Evolutionary conservation across 2,888 invertebrate species (phyloP).

Genomic region (Cheilosia vernalis): DNA sequence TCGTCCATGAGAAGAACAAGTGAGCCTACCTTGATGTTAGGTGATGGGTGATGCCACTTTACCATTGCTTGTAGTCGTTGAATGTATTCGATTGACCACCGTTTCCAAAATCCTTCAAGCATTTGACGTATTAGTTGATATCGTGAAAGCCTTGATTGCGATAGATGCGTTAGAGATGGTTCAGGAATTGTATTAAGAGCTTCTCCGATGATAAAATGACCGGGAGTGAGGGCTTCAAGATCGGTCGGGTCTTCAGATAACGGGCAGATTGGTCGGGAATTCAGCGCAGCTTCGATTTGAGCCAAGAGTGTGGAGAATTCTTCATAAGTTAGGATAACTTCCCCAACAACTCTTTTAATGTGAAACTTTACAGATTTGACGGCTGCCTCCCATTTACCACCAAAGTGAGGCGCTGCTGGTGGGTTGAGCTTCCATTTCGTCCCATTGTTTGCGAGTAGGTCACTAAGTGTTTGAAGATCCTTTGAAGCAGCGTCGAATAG

Average conservation of each 20-base stretch:
- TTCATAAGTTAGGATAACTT: slow-evolving; percentile 35
- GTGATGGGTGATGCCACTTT: slow-evolving; percentile 13
- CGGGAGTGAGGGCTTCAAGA: slow-evolving; percentile 75
- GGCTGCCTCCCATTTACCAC: slow-evolving; percentile 33
- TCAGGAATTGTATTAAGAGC: slow-evolving; percentile 4
- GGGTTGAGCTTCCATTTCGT: slow-evolving; percentile 77
- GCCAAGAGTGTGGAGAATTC: slow-evolving; percentile 42
- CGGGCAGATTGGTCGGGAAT: slow-evolving; percentile 62
- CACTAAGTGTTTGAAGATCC: slow-evolving; percentile 5
- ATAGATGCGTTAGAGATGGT: background rate
- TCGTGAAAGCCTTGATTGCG: slow-evolving; percentile 1
- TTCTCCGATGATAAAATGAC: slow-evolving; percentile 17
- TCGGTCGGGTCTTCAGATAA: slow-evolving; percentile 59
- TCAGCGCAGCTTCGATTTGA: slow-evolving; percentile 75
- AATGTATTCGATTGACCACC: slow-evolving; percentile 30
- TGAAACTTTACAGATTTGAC: slow-evolving; percentile 46
- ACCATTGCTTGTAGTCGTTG: slow-evolving; percentile 3
- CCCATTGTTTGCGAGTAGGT: slow-evolving; percentile 39
- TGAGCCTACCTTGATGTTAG: background rate
- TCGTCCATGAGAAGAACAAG: too few species aligned
- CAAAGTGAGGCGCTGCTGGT: slow-evolving; percentile 50
- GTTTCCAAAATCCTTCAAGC: slow-evolving; percentile 25
- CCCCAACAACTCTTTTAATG: slow-evolving; percentile 35
- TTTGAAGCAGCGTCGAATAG: slow-evolving; percentile 20
- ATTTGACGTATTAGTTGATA: slow-evolving; percentile 10